Evolutionary conservation across 2,113 vertebrate species (phyloP).

Genomic region (Aythya baeri): DNA sequence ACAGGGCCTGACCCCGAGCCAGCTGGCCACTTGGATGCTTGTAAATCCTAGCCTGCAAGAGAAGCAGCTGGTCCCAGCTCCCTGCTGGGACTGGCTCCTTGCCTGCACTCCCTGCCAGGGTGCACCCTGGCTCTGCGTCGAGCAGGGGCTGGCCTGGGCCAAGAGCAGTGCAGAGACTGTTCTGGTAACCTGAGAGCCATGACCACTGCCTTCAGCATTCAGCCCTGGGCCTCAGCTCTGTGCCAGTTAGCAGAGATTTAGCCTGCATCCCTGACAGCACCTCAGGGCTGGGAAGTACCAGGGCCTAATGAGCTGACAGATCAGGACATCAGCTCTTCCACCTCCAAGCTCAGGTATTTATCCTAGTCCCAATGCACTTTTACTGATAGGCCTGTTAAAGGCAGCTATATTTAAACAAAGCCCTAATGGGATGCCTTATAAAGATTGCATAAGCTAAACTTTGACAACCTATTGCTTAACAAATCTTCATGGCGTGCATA

Average conservation of each 20-base stretch:
- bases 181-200: accelerated
- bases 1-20: neutral
- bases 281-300: neutral
- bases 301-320: neutral
- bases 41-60: neutral
- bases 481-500: neutral
- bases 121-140: neutral
- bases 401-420: neutral
- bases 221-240: too few species aligned
- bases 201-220: neutral
- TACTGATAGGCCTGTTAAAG: neutral
- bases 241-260: neutral
- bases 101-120: neutral
- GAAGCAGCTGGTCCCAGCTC: neutral
- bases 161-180: neutral
- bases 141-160: neutral
- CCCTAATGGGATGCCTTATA: neutral
- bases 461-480: neutral
- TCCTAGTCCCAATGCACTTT: neutral
- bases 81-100: neutral
- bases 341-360: neutral
- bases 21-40: neutral
- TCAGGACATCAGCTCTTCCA: neutral
- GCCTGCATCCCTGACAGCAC: neutral
- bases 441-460: accelerated